Evolutionary conservation across 2,888 invertebrate species (phyloP).

Genomic region (Tipula vernalis): DNA sequence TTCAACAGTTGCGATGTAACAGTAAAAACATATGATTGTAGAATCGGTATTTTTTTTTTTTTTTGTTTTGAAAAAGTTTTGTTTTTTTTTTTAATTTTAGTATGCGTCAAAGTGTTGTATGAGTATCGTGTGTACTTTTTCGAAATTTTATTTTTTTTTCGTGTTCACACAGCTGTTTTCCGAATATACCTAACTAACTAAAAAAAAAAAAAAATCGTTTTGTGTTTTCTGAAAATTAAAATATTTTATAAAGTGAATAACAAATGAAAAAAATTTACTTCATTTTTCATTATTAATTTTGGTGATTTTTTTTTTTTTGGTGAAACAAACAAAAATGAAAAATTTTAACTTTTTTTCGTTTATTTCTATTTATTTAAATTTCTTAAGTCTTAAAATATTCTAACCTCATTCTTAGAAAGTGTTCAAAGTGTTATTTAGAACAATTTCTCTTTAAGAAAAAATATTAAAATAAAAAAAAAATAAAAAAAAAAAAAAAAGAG

Average conservation of each 20-base stretch:
- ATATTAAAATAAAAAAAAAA: slow-evolving; percentile 12
- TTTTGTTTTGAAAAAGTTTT: neutral
- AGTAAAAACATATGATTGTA: slow-evolving; percentile 11
- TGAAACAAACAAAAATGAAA: neutral
- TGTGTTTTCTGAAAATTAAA: neutral
- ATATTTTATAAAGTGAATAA: neutral
- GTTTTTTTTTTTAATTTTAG: slow-evolving; percentile 5
- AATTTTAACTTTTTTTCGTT: neutral
- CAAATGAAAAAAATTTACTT: neutral
- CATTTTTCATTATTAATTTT: neutral
- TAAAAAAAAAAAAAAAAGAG: neutral
- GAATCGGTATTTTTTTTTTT: neutral
- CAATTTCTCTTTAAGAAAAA: slow-evolving; percentile 18
- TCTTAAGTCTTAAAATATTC: slow-evolving; percentile 13
- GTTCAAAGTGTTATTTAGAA: slow-evolving; percentile 18
- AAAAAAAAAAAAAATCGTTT: neutral
- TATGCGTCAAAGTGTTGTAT: slow-evolving; percentile 9
- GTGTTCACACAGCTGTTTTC: neutral
- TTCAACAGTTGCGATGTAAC: slow-evolving; percentile 9
- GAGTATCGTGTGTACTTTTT: neutral
- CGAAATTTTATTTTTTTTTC: neutral
- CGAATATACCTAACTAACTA: too few relatives aligned
- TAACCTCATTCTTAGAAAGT: slow-evolving; percentile 20
- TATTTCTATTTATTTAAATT: neutral
- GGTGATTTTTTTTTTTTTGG: neutral